Percentiles rank a stretch among this genome's conserved stretches.
Conservation (phyloP, 2,888 invertebrate species). For the Galerucella pusilla region DNA sequence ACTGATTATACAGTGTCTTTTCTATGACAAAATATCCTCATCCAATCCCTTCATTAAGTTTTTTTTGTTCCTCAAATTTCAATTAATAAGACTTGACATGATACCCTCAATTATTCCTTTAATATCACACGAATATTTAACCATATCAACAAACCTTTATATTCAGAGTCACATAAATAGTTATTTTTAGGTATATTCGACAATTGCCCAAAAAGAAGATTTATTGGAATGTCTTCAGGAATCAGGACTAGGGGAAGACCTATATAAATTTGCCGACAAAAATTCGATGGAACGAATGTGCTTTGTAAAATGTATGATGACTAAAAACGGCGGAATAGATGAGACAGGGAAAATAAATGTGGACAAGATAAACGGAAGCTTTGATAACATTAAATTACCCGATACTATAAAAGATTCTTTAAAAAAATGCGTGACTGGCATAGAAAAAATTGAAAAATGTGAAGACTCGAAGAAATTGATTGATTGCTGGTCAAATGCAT, state of each 20-base stretch:
- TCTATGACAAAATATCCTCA: no score
- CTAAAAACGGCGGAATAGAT: neutral
- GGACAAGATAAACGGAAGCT: neutral
- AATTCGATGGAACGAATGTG: neutral
- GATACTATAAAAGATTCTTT: neutral
- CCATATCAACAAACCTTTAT: no score
- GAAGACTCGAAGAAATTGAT: slow-evolving; percentile 19
- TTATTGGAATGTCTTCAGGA: neutral
- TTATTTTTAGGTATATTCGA: neutral
- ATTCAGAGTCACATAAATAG: no score
- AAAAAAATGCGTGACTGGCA: slow-evolving; percentile 8
- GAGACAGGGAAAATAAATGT: neutral
- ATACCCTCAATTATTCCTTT: no score
- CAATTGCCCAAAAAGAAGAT: neutral
- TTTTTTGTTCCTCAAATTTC: no score
- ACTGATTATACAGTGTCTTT: no score
- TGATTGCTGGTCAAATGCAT: neutral
- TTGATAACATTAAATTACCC: neutral
- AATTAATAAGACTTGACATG: no score
- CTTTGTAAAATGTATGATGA: neutral
- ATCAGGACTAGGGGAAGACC: neutral
- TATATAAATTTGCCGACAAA: neutral
- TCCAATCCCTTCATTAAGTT: no score
- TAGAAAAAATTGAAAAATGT: slow-evolving; percentile 21
- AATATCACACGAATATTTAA: no score